Evolutionary conservation across 2,797 vertebrate species (phyloP).

Genomic region (Geotria australis): DNA sequence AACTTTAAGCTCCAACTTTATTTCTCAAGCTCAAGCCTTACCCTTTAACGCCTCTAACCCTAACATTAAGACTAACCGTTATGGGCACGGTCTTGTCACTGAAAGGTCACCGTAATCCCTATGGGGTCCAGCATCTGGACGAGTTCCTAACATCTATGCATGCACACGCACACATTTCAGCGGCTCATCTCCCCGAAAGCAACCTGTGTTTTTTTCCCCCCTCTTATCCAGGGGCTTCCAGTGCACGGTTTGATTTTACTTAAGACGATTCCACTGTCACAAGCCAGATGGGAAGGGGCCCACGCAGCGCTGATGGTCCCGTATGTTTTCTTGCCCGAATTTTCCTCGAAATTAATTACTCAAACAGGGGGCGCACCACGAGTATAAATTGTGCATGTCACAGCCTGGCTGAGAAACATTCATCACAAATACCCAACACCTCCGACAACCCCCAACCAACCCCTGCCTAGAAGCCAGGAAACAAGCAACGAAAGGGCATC

Average conservation of each 20-base stretch:
- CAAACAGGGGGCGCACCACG: not conserved
- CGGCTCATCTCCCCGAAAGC: not conserved
- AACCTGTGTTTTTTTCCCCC: not conserved
- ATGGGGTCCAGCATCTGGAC: too few relatives aligned
- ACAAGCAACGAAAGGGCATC: not conserved
- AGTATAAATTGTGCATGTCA: not conserved
- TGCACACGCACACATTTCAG: too few relatives aligned
- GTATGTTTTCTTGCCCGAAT: not conserved
- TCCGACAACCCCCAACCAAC: too few relatives aligned
- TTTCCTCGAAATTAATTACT: not conserved
- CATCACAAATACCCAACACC: not conserved
- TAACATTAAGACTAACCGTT: too few relatives aligned
- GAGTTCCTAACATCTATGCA: too few relatives aligned
- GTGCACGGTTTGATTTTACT: not conserved
- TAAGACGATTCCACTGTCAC: not conserved
- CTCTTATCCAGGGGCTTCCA: not conserved
- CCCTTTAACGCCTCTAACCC: too few relatives aligned
- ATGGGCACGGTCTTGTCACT: too few relatives aligned
- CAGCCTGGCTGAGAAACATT: not conserved
- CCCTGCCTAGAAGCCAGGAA: not conserved
- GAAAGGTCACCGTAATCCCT: too few relatives aligned
- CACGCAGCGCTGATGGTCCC: not conserved
- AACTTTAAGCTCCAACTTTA: too few relatives aligned
- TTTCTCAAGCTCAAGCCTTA: too few relatives aligned
- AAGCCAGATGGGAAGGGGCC: not conserved